Base-by-base conservation (phyloP, 2,113 vertebrate species). In the Tiliqua scincoides region DNA sequence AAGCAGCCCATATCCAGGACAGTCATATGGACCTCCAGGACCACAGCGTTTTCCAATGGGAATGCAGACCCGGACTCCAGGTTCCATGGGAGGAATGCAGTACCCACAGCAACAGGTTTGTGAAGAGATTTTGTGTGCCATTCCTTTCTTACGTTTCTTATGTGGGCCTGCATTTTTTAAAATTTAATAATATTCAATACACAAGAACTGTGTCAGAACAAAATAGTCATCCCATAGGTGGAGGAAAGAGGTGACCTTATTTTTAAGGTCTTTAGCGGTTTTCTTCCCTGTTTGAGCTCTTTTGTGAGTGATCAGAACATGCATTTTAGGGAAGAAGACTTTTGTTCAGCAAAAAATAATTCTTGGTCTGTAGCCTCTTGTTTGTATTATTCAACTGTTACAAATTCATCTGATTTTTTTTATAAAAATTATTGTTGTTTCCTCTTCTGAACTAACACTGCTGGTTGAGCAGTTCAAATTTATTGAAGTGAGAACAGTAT, bases 91-190 rank as follows among this genome's bases (percentile, higher is more conserved):
- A 48, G 97, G 97, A 89, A 97, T 99, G 96, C 98, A 98, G 95
- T 99, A 98, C 94, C 96, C 98, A 75, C 98, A 98, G 88, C 98
- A 99, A 94, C 98, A 99, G 98, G 99, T 99, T 91, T 67, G 97
- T 96, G 89, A 11, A 94, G 62, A 79, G 89, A 89, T 88, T 81
- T 73, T 20, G 10, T 86, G 74, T 15, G 61, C 57, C 48, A 54
- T 83, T n/a, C 74, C 87, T 57, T n/a, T 73, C 68, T 30, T 12
- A 1, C 27, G 52, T 72, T 86, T n/a, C 35, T 57, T 17, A n/a
- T 48, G 27, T 74, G 62, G 23, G 2, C 3, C 14, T 63, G 23
- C 30, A 21, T 43, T 85, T 52, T 59, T 10, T 70, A 48, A 57
- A 61, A 25, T 62, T 74, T 74, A 68, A 59, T 79, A 21, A 30